Conservation (phyloP, 2,888 invertebrate species). For the Drosophila diplacantha region DNA sequence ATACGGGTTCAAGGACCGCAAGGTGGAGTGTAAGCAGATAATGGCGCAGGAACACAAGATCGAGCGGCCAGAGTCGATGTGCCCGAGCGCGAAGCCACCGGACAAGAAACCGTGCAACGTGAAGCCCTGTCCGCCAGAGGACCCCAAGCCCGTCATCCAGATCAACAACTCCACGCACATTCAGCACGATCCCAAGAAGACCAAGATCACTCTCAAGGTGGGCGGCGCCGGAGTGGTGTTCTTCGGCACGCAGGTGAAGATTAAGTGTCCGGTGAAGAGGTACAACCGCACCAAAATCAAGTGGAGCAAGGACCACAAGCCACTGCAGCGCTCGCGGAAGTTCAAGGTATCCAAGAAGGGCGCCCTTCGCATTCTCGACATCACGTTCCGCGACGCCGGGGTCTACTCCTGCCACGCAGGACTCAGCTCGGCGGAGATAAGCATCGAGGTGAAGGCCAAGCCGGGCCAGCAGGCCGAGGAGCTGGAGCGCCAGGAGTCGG, state of each 20-base stretch:
- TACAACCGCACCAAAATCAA: conserved; percentile 89
- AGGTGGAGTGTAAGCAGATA: conserved; percentile 92
- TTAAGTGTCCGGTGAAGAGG: conserved; percentile 93
- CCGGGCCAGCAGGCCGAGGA: conserved; percentile 90
- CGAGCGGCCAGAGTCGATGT: conserved; percentile 86
- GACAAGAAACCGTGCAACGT: conserved; percentile 91
- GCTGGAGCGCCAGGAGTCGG: conserved; percentile 80
- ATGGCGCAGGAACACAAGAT: conserved; percentile 95
- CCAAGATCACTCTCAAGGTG: conserved; percentile 90
- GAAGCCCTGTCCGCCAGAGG: conserved; percentile 86
- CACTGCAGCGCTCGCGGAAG: conserved; percentile 87
- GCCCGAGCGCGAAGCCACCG: conserved; percentile 86
- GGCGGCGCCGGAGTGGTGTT: conserved; percentile 94
- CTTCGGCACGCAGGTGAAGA: conserved; percentile 93
- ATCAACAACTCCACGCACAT: conserved; percentile 89
- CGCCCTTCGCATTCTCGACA: conserved; percentile 89
- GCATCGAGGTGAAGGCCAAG: conserved; percentile 87
- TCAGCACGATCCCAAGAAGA: conserved; percentile 89
- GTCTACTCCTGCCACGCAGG: conserved; percentile 92
- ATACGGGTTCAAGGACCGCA: conserved; percentile 90
- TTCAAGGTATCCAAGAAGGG: conserved; percentile 94
- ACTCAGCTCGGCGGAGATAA: conserved; percentile 87
- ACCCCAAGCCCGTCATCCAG: conserved; percentile 86
- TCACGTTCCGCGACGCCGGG: conserved; percentile 89
- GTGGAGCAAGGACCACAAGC: conserved; percentile 92